phyloP scores from a whole-genome alignment of 2,113 vertebrate species.

The Lophura nycthemera region DNA sequence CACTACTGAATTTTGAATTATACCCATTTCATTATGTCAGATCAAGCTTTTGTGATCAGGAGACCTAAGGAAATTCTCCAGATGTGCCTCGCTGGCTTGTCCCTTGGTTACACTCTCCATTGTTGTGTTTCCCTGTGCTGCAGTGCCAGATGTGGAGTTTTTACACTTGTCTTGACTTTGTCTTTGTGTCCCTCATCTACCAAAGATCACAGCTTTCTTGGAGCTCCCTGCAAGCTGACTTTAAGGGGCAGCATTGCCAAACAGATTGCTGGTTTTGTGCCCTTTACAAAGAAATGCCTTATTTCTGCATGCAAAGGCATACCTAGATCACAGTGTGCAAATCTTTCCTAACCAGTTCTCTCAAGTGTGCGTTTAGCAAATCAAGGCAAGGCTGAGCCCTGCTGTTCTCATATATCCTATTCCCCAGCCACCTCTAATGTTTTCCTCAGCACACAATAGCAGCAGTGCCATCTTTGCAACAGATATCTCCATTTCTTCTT shows the following conservation, averaged over 20 bases:
- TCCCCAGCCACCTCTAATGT: neutral
- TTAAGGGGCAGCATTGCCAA: neutral
- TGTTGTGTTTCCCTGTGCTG: neutral
- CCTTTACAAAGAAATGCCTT: neutral
- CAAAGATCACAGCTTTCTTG: neutral
- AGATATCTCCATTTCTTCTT: neutral
- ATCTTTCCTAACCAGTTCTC: neutral
- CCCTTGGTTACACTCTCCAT: too few relatives aligned
- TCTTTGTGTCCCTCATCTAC: accelerated
- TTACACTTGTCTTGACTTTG: neutral
- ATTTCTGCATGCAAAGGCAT: neutral
- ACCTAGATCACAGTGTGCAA: neutral
- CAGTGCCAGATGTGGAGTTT: neutral
- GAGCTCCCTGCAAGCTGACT: too few relatives aligned
- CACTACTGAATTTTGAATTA: neutral
- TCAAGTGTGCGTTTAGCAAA: neutral
- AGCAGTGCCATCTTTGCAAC: neutral
- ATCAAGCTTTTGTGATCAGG: neutral
- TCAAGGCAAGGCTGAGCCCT: neutral
- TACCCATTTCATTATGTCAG: accelerated
- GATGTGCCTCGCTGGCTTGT: neutral
- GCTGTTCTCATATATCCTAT: neutral
- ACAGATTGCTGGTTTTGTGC: neutral
- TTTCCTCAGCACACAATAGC: neutral
- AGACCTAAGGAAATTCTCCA: neutral